These are phyloP conservation scores for Pristionchus japonicus DNA, from an alignment of 2,888 invertebrate genomes.

Conservation along the genomic window DNA sequence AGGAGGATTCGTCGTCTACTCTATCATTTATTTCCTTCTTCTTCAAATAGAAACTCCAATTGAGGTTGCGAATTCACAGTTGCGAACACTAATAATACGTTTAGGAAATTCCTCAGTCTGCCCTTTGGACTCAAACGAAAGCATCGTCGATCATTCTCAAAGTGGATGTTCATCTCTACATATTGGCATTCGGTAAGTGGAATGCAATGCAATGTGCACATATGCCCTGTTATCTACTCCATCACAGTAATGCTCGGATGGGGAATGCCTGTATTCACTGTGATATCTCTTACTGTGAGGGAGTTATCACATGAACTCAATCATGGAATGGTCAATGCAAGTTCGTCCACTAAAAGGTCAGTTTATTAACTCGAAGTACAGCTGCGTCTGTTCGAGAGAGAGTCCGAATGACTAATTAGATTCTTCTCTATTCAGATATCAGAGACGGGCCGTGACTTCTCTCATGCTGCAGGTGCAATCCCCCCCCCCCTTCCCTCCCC, in stretches of 20 bases:
- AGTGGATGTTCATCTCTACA: neutral
- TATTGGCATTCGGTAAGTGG: neutral
- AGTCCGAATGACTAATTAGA: neutral
- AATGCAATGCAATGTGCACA: too few relatives aligned
- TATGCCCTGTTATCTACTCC: neutral
- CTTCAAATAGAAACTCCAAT: neutral
- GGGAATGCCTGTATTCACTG: conserved; percentile 7
- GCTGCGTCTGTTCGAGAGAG: neutral
- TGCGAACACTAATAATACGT: neutral
- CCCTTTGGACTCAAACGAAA: neutral
- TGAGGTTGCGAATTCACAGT: neutral
- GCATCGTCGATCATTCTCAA: neutral
- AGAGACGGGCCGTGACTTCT: neutral
- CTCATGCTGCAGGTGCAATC: neutral
- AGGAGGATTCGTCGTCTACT: neutral
- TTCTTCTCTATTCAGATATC: neutral
- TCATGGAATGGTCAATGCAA: conserved; percentile 14
- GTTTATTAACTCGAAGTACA: neutral
- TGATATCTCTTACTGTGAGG: neutral
- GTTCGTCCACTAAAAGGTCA: neutral
- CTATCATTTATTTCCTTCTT: conserved; percentile 6
- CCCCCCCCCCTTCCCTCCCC: too few relatives aligned
- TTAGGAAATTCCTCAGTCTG: neutral
- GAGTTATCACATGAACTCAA: conserved; percentile 7
- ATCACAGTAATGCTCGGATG: neutral